A percentile compares a stretch with the other conserved stretches of the same genome.
Evolutionary conservation across 2,113 vertebrate species (phyloP).

Genomic region (Entelurus aequoreus): DNA sequence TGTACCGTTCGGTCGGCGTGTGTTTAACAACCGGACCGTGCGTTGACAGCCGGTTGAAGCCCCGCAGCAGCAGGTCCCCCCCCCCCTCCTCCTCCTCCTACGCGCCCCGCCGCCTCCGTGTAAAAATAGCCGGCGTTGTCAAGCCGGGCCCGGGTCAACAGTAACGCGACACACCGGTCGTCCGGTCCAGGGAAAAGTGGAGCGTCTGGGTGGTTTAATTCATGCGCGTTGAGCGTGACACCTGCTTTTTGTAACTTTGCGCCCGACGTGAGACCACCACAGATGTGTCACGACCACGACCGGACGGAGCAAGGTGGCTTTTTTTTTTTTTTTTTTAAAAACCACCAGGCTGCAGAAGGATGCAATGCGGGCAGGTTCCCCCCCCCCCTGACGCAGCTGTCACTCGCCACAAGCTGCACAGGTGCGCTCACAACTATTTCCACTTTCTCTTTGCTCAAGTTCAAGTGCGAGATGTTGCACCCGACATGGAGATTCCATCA

Average conservation of each 20-base stretch:
- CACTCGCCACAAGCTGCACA: conserved; percentile 46
- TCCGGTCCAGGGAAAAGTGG: too few species aligned
- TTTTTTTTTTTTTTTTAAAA: neutral
- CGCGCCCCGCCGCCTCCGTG: conserved; percentile 12
- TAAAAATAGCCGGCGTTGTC: conserved; percentile 63
- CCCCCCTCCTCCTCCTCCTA: neutral
- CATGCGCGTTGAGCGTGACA: conserved; percentile 38
- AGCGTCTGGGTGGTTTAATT: neutral
- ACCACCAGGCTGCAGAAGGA: neutral
- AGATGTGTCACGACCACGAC: neutral
- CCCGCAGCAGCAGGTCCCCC: conserved; percentile 51
- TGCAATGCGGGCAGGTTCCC: conserved; percentile 7
- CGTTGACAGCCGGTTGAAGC: conserved; percentile 53
- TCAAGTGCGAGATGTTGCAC: too few species aligned
- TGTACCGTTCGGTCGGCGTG: too few species aligned
- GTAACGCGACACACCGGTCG: conserved; percentile 54
- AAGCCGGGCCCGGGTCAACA: conserved; percentile 44
- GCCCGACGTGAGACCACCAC: neutral
- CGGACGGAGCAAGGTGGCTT: neutral
- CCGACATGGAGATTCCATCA: too few species aligned
- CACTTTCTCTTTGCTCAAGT: neutral
- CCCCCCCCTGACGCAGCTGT: conserved; percentile 37
- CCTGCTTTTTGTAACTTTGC: conserved; percentile 39
- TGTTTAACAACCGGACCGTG: too few species aligned
- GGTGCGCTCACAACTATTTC: conserved; percentile 46